Base-by-base conservation (phyloP, 1,140 invertebrate species). In the Drosophila rhopaloa region DNA sequence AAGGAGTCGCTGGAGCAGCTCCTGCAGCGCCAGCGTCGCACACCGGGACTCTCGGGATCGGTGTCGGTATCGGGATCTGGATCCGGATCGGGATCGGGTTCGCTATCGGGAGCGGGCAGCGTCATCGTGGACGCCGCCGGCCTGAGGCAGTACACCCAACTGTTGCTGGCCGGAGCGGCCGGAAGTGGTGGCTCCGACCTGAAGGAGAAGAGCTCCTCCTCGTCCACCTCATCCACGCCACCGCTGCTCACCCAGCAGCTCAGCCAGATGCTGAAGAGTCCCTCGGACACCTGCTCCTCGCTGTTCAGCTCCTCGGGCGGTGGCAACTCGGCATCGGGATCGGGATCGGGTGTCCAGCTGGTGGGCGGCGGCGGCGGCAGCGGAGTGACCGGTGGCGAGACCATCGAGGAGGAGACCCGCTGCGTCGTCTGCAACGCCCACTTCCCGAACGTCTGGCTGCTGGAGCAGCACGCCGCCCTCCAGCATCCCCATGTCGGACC, bases 381-480 rank as follows among this genome's bases (percentile, higher is more conserved):
- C 0, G 38, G 54, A 19, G 19, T 19, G 19, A 19, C 13, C 1
- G 46, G 29, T 0, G 40, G 55, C 11, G 91, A 92, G n/a, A 77
- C 91, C 41, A 92, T 92, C 40, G 91, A 92, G 73, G 91, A 92
- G 77, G 91, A 92, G 72, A 92, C 91, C 13, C 89, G 90, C 7
- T 97, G 96, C 83, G 94, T 95, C 4, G 95, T 96, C 1, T 97
- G 96, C 88, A 94, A 97, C 75, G 96, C 96, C 1, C 95, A 95
- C 8, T 97, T 97, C 82, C 96, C 96, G 11, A 96, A 96, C 6
- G 94, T 95, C 0, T 97, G 96, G 96, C 93, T 97, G 7, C 93
- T 97, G 19, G 96, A 97, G 91, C 95, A 96, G 65, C 96, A 97
- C 79, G 96, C 96, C 1, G 94, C 96, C 1, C 92, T 97, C 1